Percentiles rank a stretch among this genome's conserved stretches.
Evolutionary conservation across 2,888 invertebrate species (phyloP).

Genomic region (Apodemia hepburni): DNA sequence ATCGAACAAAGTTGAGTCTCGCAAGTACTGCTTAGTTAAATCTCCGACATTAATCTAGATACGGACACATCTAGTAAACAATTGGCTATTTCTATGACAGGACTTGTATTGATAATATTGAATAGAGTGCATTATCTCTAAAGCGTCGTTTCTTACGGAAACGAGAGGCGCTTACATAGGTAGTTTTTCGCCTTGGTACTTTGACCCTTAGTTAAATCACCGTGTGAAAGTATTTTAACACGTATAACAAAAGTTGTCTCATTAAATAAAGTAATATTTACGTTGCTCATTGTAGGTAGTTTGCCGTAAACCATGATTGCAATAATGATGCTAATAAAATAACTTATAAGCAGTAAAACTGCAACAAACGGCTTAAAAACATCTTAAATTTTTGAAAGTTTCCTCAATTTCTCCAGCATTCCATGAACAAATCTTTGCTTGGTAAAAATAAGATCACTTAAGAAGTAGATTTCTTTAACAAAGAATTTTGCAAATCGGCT

Average conservation of each 20-base stretch:
- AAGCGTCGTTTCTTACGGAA: conserved; percentile 41
- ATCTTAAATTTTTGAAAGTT: background rate
- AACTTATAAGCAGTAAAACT: background rate
- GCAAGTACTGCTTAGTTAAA: no score
- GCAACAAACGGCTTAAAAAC: background rate
- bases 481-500: no score
- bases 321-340: no score
- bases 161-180: conserved; percentile 37
- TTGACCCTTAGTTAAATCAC: conserved; percentile 39
- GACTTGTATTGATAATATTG: conserved; percentile 42
- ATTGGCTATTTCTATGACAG: conserved; percentile 33
- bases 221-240: conserved; percentile 27
- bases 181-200: conserved; percentile 14
- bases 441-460: no score
- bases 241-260: conserved; percentile 9
- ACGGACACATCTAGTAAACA: conserved; percentile 24
- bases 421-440: no score
- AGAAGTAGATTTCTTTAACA: no score
- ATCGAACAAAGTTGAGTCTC: no score
- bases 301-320: background rate
- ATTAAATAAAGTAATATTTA: background rate
- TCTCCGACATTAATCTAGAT: background rate
- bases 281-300: background rate
- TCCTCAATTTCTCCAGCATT: no score
- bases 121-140: conserved; percentile 47